These are phyloP conservation scores for Rhinoderma darwinii DNA, from an alignment of 2,113 vertebrate genomes.

Conservation along the genomic window DNA sequence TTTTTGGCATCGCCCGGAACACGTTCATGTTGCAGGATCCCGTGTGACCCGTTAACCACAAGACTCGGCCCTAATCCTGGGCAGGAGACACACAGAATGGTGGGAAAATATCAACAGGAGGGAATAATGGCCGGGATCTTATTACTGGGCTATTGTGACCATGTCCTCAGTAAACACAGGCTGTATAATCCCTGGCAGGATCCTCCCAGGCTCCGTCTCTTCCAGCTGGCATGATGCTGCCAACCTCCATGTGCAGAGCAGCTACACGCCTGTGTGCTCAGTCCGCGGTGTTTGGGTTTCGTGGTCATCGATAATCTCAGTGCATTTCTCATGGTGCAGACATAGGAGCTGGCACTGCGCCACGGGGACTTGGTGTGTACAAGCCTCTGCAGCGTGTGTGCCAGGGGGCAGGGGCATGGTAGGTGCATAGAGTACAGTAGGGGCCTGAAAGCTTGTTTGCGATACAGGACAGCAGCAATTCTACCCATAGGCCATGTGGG, in stretches of 20 bases:
- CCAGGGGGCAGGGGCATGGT: too few relatives aligned
- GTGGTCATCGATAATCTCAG: not conserved
- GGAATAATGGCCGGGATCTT: not conserved
- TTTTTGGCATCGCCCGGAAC: not conserved
- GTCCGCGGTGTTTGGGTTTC: not conserved
- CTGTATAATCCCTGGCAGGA: slow-evolving; percentile 8
- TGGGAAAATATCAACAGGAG: slow-evolving; percentile 13
- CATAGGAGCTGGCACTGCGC: not conserved
- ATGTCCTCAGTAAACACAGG: slow-evolving; percentile 13
- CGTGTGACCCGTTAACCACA: not conserved
- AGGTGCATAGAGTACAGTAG: too few relatives aligned
- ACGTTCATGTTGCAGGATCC: not conserved
- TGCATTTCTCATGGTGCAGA: not conserved
- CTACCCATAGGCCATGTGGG: too few relatives aligned
- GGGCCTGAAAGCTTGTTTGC: too few relatives aligned
- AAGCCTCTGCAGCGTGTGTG: not conserved
- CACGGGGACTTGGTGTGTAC: not conserved
- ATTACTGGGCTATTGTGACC: slow-evolving; percentile 23
- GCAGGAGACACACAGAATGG: not conserved
- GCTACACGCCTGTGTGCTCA: not conserved
- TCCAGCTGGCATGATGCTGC: not conserved
- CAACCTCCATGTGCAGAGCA: not conserved
- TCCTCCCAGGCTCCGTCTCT: not conserved
- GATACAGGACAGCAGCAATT: too few relatives aligned
- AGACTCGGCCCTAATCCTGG: not conserved